Percentiles rank a stretch among this genome's conserved stretches.
Conservation (phyloP, 2,113 vertebrate species). For the Antigone vipio region DNA sequence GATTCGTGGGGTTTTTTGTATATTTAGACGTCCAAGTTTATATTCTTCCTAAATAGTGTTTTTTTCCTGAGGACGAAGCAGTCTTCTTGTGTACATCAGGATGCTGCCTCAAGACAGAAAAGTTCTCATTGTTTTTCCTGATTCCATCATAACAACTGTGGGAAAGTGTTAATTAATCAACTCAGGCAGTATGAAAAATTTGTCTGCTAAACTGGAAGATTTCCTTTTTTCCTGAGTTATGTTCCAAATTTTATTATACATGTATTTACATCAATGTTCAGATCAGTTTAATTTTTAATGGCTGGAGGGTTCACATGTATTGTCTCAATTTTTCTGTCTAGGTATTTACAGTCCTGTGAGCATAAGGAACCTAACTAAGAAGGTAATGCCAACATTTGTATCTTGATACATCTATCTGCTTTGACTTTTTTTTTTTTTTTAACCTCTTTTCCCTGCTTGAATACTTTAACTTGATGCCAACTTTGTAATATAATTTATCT, state of each 20-base stretch:
- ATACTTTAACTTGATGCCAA: background rate
- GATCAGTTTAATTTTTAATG: background rate
- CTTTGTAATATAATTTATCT: background rate
- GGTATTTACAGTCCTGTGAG: background rate
- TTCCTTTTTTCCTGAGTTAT: background rate
- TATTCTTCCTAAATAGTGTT: background rate
- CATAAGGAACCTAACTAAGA: background rate
- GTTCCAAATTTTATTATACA: background rate
- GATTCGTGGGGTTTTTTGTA: background rate
- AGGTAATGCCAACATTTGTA: background rate
- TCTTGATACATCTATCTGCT: background rate
- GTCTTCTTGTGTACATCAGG: background rate
- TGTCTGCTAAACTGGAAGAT: background rate
- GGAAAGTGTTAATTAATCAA: background rate
- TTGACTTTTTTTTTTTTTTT: background rate
- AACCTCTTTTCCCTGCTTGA: background rate
- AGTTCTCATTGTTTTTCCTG: background rate
- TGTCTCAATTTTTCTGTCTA: background rate
- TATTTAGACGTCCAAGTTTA: background rate
- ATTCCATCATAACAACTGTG: background rate
- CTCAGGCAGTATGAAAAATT: background rate
- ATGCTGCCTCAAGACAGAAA: background rate
- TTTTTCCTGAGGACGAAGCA: background rate
- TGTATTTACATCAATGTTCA: background rate
- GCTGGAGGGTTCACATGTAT: background rate